phyloP scores from a whole-genome alignment of 1,140 invertebrate species.

The Bemisia tabaci region DNA sequence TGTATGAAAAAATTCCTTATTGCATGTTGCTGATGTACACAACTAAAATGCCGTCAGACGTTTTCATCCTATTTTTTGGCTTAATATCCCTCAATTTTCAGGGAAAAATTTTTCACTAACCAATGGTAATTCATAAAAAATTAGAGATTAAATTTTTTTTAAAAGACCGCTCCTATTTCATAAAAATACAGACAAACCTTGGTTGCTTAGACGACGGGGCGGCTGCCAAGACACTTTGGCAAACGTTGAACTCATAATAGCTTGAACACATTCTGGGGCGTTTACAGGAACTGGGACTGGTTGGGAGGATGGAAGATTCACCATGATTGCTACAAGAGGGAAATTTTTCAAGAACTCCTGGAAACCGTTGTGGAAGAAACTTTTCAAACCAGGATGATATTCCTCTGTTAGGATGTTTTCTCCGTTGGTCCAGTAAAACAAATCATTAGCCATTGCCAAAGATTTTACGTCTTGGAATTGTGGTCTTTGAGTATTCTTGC shows the following conservation, averaged over 20 bases:
- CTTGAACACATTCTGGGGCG: conserved; percentile 58
- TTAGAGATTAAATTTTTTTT: no score
- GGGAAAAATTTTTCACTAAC: no score
- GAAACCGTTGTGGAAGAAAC: neutral
- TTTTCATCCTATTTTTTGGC: no score
- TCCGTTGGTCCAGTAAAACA: conserved; percentile 75
- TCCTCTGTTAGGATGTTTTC: conserved; percentile 55
- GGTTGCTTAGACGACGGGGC: conserved; percentile 57
- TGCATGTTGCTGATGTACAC: no score
- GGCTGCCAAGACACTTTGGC: conserved; percentile 64
- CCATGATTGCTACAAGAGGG: conserved; percentile 32
- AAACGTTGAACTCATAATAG: conserved; percentile 54
- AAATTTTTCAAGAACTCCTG: neutral
- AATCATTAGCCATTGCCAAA: conserved; percentile 52
- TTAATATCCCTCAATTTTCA: no score
- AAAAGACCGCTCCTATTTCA: no score
- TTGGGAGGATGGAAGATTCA: conserved; percentile 48
- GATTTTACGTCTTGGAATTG: conserved; percentile 64
- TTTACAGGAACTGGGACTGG: conserved; percentile 62
- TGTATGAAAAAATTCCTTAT: no score
- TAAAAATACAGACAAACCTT: no score
- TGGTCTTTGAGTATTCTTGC: conserved; percentile 55
- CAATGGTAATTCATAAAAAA: no score
- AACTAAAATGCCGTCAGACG: no score
- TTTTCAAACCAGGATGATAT: no score